Evolutionary conservation across 2,113 vertebrate genomes (phyloP), one percentile per base, ranked within the genome.

Genomic region (Podocnemis expansa): DNA sequence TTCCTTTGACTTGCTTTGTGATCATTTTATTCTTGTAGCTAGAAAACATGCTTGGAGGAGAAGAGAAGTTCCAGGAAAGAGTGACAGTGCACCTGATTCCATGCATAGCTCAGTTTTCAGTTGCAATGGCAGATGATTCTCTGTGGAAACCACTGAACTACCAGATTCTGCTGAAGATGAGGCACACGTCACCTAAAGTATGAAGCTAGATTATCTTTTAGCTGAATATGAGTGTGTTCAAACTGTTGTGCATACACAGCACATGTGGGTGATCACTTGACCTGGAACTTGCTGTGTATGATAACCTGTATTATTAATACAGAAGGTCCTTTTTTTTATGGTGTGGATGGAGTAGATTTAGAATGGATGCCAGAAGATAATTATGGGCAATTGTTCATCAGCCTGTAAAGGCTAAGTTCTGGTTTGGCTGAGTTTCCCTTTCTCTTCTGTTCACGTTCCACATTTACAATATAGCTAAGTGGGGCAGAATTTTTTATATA

Each of bases 121-220:
- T 99, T 73, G 99, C 99, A 43, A 94, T 99, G 98, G 98, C 98
- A 2, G 99, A 99, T 10, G 99, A 99, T 94, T 97, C 98, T 1
- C 98, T 99, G 54, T 99, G 99, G 99, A 99, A 99, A 91, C 98
- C 98, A 4, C 98, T 99, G 12, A 99, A 99, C 97, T 99, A 99
- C 96, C 99, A 99, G 94, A 97, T 99, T 93, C 98, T 99, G 31
- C 97, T 99, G 41, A 99, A 99, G 98, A 99, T 98, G 12, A 98
- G 99, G 67, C 98, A 99, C 96, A 49, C 76, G 1, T 98, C 98
- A 10, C 76, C 99, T 78, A 98, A 99, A 99, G 99, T 99, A 92
- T 75, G 97, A 67, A 75, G 4, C 63, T 13, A 9, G 11, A 31
- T 78, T 31, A 2, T 58, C 89, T 93, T 84, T 25, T 80, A 27